Base-by-base conservation (phyloP, 2,797 vertebrate species). In the Crocidura indochinensis region DNA sequence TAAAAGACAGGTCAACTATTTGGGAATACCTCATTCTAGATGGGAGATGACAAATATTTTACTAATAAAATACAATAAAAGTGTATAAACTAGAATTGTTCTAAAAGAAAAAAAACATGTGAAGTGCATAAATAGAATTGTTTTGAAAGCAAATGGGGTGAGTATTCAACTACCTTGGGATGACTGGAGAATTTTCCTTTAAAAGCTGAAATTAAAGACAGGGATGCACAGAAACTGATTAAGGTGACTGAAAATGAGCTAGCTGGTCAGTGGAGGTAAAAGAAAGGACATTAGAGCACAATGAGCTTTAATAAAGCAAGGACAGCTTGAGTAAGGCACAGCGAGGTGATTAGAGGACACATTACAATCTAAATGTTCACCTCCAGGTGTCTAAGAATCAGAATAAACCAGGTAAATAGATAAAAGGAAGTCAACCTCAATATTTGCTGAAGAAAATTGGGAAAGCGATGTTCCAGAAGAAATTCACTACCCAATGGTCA, bases 291-390 rank as follows among this genome's bases (percentile, higher is more conserved):
- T 24, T 31, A 44, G 3, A 10, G 0, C 0, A 12, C 22, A 29
- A 47, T 68, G 67, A n/a, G 38, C 14, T 72, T 24, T 29, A 6
- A 60, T 60, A 60, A 60, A 80, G 29, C 26, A 31, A 4, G 15
- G 8, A 7, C 27, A n/a, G 68, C 22, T 20, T 27, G 26, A 46
- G 20, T 17, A 51, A 84, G 10, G 62, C 22, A 14, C 27, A 15
- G 38, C 31, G 6, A 15, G 2, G 2, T 74, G 22, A 67, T 7
- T 20, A 56, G 3, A 27, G 56, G 68, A n/a, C 2, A 2, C 24
- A 3, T 0, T 3, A 26, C 14, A 0, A 0, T 24, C 72, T 64
- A 29, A 49, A 29, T 24, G 38, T 38, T 38, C 38, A 38, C 38
- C 38, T 38, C 38, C 38, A 38, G 38, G 38, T 38, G 38, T 38